Conservation (phyloP, 2,888 invertebrate species). For the Lathronympha strigana region DNA sequence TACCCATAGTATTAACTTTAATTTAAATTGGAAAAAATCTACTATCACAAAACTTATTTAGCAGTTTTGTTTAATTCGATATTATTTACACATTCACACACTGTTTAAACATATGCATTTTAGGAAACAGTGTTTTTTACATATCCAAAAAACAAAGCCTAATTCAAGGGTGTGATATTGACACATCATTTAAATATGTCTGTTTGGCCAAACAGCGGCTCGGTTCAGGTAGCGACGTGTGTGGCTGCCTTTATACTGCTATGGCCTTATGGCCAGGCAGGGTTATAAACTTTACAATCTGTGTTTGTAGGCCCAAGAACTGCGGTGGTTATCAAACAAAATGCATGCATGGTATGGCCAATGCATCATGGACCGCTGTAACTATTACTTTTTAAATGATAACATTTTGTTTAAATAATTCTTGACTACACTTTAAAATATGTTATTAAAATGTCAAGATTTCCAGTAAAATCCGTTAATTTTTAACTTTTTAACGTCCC, state of each 20-base stretch:
- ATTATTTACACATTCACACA: background rate
- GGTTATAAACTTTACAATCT: constrained; percentile 28
- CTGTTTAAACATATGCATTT: background rate
- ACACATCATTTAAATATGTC: constrained; percentile 29
- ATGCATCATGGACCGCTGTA: background rate
- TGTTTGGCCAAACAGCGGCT: constrained; percentile 30
- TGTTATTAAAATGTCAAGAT: background rate
- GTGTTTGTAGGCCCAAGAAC: constrained; percentile 1
- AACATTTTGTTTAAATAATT: too few relatives aligned
- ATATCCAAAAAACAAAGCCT: constrained; percentile 19
- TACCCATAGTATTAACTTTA: too few relatives aligned
- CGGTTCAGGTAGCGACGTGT: constrained; percentile 44
- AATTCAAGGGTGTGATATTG: constrained; percentile 31
- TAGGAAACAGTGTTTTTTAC: constrained; percentile 15
- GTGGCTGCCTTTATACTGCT: constrained; percentile 38
- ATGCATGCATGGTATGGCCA: background rate
- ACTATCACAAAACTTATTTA: background rate
- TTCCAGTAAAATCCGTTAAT: too few relatives aligned
- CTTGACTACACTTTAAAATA: too few relatives aligned
- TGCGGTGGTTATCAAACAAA: background rate
- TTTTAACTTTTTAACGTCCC: background rate
- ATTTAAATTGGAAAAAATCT: too few relatives aligned
- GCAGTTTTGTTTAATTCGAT: background rate
- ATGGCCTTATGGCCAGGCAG: constrained; percentile 22
- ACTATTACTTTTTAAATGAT: background rate